These are phyloP conservation scores for Apamea monoglypha DNA, from an alignment of 2,888 invertebrate genomes.

Conservation along the genomic window DNA sequence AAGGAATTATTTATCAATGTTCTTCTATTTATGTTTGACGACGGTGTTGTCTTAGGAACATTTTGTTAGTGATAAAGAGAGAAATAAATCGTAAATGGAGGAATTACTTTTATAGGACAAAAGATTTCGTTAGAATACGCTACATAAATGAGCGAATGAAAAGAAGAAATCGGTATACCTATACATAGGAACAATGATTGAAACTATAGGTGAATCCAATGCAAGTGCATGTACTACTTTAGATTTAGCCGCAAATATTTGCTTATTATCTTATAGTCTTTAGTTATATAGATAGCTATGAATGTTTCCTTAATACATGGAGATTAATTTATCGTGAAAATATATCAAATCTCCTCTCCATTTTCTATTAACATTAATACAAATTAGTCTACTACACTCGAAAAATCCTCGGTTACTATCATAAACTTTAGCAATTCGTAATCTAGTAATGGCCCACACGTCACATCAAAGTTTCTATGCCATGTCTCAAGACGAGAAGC, in stretches of 20 bases:
- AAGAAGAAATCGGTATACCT: background rate
- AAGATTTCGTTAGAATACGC: background rate
- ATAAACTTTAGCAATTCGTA: slow-evolving; percentile 51
- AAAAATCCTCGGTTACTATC: slow-evolving; percentile 37
- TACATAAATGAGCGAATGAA: background rate
- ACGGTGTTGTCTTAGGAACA: slow-evolving; percentile 25
- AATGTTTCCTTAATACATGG: background rate
- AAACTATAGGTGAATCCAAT: background rate
- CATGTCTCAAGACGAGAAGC: slow-evolving; percentile 64
- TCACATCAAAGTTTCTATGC: slow-evolving; percentile 68
- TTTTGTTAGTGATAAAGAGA: slow-evolving; percentile 29
- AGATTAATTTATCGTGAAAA: background rate
- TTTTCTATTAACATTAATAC: slow-evolving; percentile 6
- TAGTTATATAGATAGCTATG: background rate
- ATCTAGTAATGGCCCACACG: slow-evolving; percentile 65
- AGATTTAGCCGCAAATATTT: background rate
- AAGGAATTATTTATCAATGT: slow-evolving; percentile 59
- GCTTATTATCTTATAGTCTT: background rate
- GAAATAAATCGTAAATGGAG: slow-evolving; percentile 10
- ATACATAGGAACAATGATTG: background rate
- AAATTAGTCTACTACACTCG: background rate
- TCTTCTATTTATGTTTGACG: slow-evolving; percentile 50
- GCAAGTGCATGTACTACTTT: background rate
- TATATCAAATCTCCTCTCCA: background rate
- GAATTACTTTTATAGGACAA: background rate